Conservation (phyloP, 2,888 invertebrate species). For the Orchesella flavescens region DNA sequence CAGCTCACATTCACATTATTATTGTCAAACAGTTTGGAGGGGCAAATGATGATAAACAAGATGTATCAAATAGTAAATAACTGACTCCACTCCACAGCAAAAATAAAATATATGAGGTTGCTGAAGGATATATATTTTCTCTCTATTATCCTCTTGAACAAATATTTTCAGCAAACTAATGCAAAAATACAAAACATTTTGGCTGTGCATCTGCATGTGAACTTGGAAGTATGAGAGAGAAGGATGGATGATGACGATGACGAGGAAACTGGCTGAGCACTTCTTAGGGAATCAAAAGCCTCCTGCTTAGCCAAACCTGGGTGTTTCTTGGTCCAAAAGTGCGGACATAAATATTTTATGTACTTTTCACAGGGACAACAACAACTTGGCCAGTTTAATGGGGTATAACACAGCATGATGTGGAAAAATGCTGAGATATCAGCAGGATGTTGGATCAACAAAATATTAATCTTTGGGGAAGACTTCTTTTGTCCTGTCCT, state of each 20-base stretch:
- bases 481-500: slow-evolving; percentile 62
- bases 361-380: slow-evolving; percentile 64
- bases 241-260: slow-evolving; percentile 24
- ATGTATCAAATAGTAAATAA: neutral
- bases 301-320: slow-evolving; percentile 63
- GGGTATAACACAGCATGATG: slow-evolving; percentile 69
- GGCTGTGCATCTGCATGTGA: neutral
- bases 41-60: slow-evolving; percentile 5
- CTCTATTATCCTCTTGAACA: neutral
- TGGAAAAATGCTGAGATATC: slow-evolving; percentile 69
- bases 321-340: slow-evolving; percentile 63
- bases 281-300: slow-evolving; percentile 60
- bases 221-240: neutral
- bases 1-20: neutral
- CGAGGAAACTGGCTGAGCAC: slow-evolving; percentile 55
- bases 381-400: slow-evolving; percentile 66
- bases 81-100: neutral
- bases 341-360: slow-evolving; percentile 66
- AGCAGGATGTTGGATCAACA: slow-evolving; percentile 71
- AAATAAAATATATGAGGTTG: slow-evolving; percentile 28
- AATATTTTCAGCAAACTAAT: neutral
- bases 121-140: slow-evolving; percentile 13
- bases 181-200: slow-evolving; percentile 2
- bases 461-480: slow-evolving; percentile 71
- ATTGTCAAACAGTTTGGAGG: neutral